These are phyloP conservation scores for Andrena cerasifolii DNA, from an alignment of 1,140 invertebrate species.

Conservation along the genomic window DNA sequence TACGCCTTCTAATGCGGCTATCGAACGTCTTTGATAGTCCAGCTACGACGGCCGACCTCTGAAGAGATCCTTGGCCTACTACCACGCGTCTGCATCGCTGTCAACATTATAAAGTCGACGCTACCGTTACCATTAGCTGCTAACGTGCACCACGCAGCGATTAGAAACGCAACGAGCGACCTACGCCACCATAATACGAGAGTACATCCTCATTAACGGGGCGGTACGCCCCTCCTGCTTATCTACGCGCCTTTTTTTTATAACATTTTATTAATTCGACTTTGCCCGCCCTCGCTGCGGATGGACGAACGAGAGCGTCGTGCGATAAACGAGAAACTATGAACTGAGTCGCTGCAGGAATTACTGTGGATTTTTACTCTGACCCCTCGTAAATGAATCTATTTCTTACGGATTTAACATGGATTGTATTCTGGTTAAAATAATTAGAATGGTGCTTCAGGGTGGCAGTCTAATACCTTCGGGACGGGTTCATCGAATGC, in stretches of 20 bases:
- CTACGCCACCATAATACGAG: constrained; percentile 66
- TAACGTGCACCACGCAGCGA: constrained; percentile 54
- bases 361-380: too few relatives aligned
- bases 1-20: constrained; percentile 23
- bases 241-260: constrained; percentile 68
- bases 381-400: too few relatives aligned
- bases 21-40: constrained; percentile 52
- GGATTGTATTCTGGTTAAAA: too few relatives aligned
- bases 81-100: constrained; percentile 17
- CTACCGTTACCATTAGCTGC: constrained; percentile 58
- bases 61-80: constrained; percentile 64
- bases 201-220: constrained; percentile 77
- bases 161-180: constrained; percentile 64
- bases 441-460: too few relatives aligned
- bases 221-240: constrained; percentile 61
- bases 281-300: constrained; percentile 55
- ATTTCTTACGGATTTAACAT: too few relatives aligned
- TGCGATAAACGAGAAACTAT: constrained; percentile 12
- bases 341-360: background rate
- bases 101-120: constrained; percentile 53
- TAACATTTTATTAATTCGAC: constrained; percentile 77
- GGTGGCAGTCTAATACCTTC: too few relatives aligned
- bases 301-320: background rate
- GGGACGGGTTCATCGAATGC: too few relatives aligned
- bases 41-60: constrained; percentile 19